A percentile compares a stretch with the other conserved stretches of the same genome.
These are phyloP conservation scores for Lochmaea crataegi DNA, from an alignment of 2,888 invertebrate genomes.

Conservation along the genomic window DNA sequence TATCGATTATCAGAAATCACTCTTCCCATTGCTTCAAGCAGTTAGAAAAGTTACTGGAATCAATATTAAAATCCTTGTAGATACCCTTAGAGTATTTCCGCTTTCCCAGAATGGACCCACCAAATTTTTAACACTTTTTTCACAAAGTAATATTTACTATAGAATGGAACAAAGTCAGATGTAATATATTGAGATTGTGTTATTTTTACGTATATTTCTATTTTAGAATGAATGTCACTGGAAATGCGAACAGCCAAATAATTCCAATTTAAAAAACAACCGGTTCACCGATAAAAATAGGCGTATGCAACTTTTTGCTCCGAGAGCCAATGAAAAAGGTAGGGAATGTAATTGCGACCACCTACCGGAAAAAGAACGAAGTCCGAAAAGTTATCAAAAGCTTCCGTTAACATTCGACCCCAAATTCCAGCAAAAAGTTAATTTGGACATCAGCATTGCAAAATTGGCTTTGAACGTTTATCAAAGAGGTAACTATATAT, in stretches of 20 bases:
- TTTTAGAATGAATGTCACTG: conserved; percentile 53
- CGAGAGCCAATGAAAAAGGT: conserved; percentile 42
- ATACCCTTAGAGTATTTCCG: no score
- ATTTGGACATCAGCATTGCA: conserved; percentile 84
- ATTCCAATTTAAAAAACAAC: conserved; percentile 42
- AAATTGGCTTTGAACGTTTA: conserved; percentile 95
- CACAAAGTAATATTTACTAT: no score
- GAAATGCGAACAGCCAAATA: conserved; percentile 49
- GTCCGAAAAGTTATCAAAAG: conserved; percentile 66
- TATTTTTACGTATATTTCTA: neutral
- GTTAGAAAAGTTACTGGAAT: no score
- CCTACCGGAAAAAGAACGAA: conserved; percentile 45
- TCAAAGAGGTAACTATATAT: conserved; percentile 74
- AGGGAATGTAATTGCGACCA: conserved; percentile 49
- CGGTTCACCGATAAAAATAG: conserved; percentile 39
- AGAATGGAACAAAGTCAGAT: no score
- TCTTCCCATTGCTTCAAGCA: no score
- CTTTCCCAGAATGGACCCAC: no score
- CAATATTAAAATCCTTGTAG: no score
- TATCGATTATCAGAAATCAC: no score
- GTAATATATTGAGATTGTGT: no score
- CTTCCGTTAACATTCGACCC: conserved; percentile 74
- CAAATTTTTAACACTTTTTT: no score
- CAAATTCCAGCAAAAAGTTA: conserved; percentile 81
- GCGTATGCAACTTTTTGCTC: conserved; percentile 40